These are phyloP conservation scores for Capitella teleta DNA, from an alignment of 1,140 invertebrate genomes.

Conservation along the genomic window DNA sequence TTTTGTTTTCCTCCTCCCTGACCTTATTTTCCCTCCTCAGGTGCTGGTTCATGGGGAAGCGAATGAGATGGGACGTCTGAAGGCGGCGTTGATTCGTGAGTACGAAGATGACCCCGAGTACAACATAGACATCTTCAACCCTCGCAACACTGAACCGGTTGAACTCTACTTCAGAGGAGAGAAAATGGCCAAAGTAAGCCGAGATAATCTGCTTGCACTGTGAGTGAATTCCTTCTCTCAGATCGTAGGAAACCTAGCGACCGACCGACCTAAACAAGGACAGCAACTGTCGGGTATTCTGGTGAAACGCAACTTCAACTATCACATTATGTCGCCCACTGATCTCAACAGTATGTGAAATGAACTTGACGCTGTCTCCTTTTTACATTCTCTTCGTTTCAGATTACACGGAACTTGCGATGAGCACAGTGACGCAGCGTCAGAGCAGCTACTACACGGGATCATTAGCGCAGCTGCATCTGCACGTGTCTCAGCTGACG, in stretches of 20 bases:
- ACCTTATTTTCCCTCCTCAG: no score
- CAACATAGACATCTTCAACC: conserved; percentile 88
- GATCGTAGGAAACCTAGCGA: conserved; percentile 81
- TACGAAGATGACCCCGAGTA: conserved; percentile 82
- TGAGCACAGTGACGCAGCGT: conserved; percentile 81
- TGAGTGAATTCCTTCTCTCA: conserved; percentile 27
- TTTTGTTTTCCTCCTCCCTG: no score
- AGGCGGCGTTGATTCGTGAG: conserved; percentile 84
- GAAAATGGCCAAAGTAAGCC: conserved; percentile 88
- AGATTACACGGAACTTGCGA: conserved; percentile 92
- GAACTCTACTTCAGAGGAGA: conserved; percentile 90
- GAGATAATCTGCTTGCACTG: no score
- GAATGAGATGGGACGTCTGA: conserved; percentile 94
- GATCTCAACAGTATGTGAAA: conserved; percentile 69
- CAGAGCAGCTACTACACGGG: conserved; percentile 79
- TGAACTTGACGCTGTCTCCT: background rate
- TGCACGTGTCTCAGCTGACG: conserved; percentile 70
- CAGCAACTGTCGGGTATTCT: conserved; percentile 80
- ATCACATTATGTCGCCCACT: conserved; percentile 80
- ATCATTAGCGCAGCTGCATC: conserved; percentile 62
- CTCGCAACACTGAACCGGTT: conserved; percentile 85
- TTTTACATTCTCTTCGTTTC: conserved; percentile 20
- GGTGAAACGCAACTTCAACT: conserved; percentile 96
- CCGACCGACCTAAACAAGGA: conserved; percentile 65
- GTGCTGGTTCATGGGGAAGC: conserved; percentile 95